phyloP scores from a whole-genome alignment of 2,113 vertebrate genomes.

The Galemys pyrenaicus region DNA sequence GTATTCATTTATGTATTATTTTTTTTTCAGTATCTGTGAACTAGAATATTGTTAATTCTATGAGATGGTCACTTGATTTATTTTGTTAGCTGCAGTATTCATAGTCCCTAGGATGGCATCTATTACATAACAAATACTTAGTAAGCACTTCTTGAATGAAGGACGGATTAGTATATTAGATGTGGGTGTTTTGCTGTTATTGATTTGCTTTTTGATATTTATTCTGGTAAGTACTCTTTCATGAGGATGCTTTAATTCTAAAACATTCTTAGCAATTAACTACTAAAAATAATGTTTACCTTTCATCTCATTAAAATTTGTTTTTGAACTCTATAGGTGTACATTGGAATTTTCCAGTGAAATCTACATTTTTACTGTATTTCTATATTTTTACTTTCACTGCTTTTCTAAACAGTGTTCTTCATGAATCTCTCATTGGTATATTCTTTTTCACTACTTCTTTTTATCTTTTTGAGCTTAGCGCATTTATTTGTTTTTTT shows the following conservation, averaged over 20 bases:
- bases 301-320: not conserved
- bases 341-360: not conserved
- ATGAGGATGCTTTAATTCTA: not conserved
- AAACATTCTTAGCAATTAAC: not conserved
- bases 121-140: not conserved
- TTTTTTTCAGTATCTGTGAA: not conserved
- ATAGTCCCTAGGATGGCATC: not conserved
- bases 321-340: not conserved
- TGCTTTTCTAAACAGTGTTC: not conserved
- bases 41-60: not conserved
- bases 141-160: not conserved
- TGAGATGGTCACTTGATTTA: not conserved
- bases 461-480: constrained; percentile 28
- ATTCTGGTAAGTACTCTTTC: not conserved
- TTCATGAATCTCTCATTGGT: constrained; percentile 11
- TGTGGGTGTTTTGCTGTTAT: not conserved
- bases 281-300: not conserved
- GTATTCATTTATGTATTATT: not conserved
- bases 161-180: not conserved
- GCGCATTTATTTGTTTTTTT: not conserved
- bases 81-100: not conserved
- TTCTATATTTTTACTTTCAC: constrained; percentile 43
- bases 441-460: not conserved
- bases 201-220: not conserved
- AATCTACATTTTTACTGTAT: not conserved